These are phyloP conservation scores for Mobula hypostoma DNA, from an alignment of 2,113 vertebrate genomes.

Conservation along the genomic window DNA sequence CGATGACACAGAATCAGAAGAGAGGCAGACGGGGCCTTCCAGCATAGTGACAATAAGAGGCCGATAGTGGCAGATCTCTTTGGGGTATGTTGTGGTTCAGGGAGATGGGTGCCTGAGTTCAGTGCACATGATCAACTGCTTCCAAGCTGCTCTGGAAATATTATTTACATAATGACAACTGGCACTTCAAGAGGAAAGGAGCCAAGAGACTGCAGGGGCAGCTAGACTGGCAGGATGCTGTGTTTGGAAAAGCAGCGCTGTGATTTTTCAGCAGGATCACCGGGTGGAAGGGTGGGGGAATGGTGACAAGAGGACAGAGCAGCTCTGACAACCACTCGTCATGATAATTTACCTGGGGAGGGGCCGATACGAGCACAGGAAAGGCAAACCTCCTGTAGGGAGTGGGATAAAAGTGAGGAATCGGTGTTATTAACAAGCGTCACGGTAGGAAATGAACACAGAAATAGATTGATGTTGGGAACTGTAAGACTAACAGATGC, in stretches of 20 bases:
- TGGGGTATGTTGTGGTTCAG: background rate
- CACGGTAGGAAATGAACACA: background rate
- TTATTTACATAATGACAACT: background rate
- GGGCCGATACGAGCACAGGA: background rate
- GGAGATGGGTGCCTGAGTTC: background rate
- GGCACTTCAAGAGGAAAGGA: background rate
- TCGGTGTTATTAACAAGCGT: background rate
- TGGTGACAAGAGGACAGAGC: background rate
- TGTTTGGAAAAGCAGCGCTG: background rate
- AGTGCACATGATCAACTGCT: background rate
- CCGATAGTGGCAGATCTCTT: background rate
- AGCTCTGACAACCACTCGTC: background rate
- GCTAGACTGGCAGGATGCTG: background rate
- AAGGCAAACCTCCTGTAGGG: background rate
- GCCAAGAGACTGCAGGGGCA: background rate
- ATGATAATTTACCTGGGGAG: background rate
- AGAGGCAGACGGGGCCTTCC: background rate
- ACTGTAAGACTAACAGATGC: background rate
- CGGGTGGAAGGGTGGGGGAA: background rate
- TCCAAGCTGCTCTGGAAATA: background rate
- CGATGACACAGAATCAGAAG: background rate
- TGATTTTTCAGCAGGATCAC: background rate
- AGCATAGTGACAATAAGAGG: background rate
- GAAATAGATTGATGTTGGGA: background rate
- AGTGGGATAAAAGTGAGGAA: background rate